A percentile compares a stretch with the other conserved stretches of the same genome.
Evolutionary conservation across 1,140 invertebrate genomes (phyloP).

Genomic region (Drosophila micromelanica): DNA sequence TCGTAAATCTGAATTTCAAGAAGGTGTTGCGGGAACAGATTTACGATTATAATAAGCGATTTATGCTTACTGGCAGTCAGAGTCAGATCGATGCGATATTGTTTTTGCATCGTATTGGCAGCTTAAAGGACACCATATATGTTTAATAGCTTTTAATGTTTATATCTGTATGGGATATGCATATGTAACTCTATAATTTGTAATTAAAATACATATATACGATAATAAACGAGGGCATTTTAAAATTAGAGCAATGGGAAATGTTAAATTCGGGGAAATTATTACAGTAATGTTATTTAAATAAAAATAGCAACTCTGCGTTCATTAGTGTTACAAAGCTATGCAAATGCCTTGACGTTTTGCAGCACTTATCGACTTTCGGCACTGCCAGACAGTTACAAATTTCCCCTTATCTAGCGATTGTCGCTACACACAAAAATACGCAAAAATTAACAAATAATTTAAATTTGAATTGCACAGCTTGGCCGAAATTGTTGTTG

Average conservation of each 20-base stretch:
- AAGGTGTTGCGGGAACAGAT: conserved; percentile 74
- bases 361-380: conserved; percentile 9
- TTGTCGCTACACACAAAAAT: conserved; percentile 22
- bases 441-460: conserved; percentile 32
- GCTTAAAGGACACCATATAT: conserved; percentile 48
- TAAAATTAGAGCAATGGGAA: neutral
- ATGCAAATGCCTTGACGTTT: neutral
- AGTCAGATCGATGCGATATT: conserved; percentile 74
- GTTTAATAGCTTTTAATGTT: conserved; percentile 44
- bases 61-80: conserved; percentile 71
- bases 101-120: conserved; percentile 71
- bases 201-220: conserved; percentile 41
- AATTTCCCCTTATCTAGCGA: conserved; percentile 31
- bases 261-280: neutral
- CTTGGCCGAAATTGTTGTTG: conserved; percentile 15
- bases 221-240: conserved; percentile 6
- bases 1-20: conserved; percentile 76
- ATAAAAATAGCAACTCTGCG: conserved; percentile 15
- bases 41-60: conserved; percentile 72
- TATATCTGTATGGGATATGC: conserved; percentile 35
- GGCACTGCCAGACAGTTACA: conserved; percentile 23
- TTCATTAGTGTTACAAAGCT: conserved; percentile 8
- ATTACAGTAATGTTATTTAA: neutral
- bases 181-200: conserved; percentile 34
- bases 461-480: conserved; percentile 18